Evolutionary conservation across 2,113 vertebrate species (phyloP).

Genomic region (Anthoscopus minutus): DNA sequence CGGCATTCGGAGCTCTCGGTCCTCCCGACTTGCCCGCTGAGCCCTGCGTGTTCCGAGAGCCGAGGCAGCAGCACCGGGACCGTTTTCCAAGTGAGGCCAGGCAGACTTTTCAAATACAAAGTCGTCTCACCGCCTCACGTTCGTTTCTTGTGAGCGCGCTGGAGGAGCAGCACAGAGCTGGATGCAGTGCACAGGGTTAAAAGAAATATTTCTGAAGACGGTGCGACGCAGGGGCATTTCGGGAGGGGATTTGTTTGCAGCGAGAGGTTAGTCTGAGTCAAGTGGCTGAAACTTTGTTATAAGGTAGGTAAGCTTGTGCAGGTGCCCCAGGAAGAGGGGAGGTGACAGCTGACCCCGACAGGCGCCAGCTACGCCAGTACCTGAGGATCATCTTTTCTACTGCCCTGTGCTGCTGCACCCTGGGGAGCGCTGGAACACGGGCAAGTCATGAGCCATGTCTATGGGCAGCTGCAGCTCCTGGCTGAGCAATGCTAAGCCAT

Average conservation of each 20-base stretch:
- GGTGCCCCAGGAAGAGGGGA: not conserved
- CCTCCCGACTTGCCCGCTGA: not conserved
- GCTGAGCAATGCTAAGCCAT: not conserved
- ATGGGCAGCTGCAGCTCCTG: not conserved
- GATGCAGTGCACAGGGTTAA: not conserved
- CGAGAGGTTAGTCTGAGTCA: not conserved
- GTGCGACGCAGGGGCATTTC: not conserved
- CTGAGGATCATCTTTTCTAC: fast-evolving
- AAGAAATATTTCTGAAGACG: not conserved
- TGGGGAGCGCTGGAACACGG: not conserved
- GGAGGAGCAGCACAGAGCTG: not conserved
- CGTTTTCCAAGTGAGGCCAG: not conserved
- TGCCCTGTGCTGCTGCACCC: not conserved
- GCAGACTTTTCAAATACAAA: not conserved
- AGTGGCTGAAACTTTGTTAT: not conserved
- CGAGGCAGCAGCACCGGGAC: not conserved
- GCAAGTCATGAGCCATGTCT: fast-evolving
- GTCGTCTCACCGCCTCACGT: not conserved
- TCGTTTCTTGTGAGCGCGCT: fast-evolving
- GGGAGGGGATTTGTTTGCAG: not conserved
- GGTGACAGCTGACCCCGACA: not conserved
- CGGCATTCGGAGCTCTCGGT: not conserved
- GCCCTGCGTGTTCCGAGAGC: not conserved
- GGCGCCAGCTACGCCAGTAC: not conserved
- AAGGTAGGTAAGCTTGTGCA: not conserved